These are phyloP conservation scores for Mimachlamys varia DNA, from an alignment of 2,888 invertebrate species.

Conservation along the genomic window DNA sequence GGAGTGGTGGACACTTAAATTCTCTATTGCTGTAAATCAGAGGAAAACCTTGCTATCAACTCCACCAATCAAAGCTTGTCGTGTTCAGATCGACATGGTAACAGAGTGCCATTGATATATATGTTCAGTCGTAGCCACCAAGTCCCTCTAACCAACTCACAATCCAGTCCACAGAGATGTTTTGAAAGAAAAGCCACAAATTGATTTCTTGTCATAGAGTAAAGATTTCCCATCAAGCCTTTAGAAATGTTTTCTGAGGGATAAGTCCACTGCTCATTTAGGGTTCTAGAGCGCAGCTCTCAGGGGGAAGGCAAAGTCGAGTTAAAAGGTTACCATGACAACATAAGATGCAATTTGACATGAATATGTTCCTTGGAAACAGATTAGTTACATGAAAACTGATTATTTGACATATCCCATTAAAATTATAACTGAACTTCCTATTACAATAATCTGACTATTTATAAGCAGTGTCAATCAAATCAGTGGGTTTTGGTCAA, in stretches of 20 bases:
- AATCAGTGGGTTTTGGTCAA: no score
- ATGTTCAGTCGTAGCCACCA: not conserved
- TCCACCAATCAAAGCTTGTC: conserved; percentile 7
- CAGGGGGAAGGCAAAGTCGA: not conserved
- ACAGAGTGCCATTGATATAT: not conserved
- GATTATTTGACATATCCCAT: not conserved
- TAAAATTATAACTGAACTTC: not conserved
- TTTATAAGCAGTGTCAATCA: no score
- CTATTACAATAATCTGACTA: no score
- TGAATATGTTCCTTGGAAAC: not conserved
- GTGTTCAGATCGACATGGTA: not conserved
- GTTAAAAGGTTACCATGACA: not conserved
- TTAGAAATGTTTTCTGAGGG: not conserved
- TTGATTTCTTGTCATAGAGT: conserved; percentile 36
- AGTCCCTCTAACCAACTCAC: not conserved
- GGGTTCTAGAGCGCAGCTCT: not conserved
- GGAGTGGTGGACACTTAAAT: not conserved
- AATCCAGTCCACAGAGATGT: not conserved
- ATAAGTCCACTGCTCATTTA: not conserved
- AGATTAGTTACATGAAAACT: not conserved
- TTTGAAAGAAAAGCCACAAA: conserved; percentile 31
- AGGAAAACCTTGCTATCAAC: not conserved
- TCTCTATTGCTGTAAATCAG: not conserved
- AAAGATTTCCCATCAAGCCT: conserved; percentile 11
- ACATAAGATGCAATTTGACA: not conserved